phyloP scores from a whole-genome alignment of 30 jellyfish, hydroid and myxozoan species.

The Catostylus mosaicus region DNA sequence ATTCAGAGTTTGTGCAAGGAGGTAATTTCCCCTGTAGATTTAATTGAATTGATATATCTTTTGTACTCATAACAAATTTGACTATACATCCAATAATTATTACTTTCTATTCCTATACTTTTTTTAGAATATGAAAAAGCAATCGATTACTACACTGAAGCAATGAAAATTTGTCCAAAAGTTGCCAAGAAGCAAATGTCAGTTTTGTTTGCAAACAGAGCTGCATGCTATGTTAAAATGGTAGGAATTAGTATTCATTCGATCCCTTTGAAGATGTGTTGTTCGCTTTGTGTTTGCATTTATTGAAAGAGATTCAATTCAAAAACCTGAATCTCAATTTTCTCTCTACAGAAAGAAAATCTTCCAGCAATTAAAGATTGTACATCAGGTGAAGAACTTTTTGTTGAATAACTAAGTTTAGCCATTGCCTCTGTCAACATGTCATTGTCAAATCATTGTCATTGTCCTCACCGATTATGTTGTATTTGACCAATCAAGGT shows the following conservation, averaged over 20 bases:
- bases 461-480: too few relatives aligned
- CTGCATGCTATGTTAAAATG: slow-evolving; percentile 86
- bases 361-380: slow-evolving; percentile 81
- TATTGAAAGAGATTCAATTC: background rate
- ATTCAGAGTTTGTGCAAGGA: slow-evolving; percentile 45
- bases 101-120: background rate
- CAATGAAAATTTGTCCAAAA: slow-evolving; percentile 81
- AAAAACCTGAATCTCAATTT: background rate
- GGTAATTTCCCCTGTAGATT: too few relatives aligned
- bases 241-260: slow-evolving; percentile 56
- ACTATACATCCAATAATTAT: background rate
- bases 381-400: slow-evolving; percentile 78
- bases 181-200: slow-evolving; percentile 57
- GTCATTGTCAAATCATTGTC: too few relatives aligned
- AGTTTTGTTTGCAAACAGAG: slow-evolving; percentile 87
- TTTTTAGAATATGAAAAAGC: slow-evolving; percentile 82
- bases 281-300: background rate
- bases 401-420: too few relatives aligned
- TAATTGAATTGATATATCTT: background rate
- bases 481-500: too few relatives aligned
- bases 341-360: slow-evolving; percentile 66
- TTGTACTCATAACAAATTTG: background rate
- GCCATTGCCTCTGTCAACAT: too few relatives aligned
- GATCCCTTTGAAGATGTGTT: background rate
- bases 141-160: slow-evolving; percentile 69